Evolutionary conservation across 2,888 invertebrate genomes (phyloP).

Genomic region (Melanotus villosus): DNA sequence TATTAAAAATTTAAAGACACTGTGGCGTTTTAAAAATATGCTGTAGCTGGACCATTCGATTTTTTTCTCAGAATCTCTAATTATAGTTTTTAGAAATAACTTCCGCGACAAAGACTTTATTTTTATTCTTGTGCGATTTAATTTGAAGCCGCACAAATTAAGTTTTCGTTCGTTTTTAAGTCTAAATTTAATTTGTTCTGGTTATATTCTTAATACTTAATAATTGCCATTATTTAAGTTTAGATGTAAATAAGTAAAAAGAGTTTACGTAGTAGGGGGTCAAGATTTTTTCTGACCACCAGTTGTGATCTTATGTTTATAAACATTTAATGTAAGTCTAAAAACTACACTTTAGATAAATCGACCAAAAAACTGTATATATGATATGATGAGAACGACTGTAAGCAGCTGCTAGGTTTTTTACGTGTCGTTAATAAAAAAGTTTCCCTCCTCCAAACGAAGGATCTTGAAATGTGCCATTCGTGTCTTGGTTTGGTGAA

Average conservation of each 20-base stretch:
- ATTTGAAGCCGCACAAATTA: background rate
- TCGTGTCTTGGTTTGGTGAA: conserved; percentile 4
- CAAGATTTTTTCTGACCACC: conserved; percentile 55
- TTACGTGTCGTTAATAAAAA: conserved; percentile 40
- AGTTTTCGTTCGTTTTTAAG: background rate
- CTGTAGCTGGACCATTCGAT: background rate
- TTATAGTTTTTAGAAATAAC: conserved; percentile 27
- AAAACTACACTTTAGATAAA: conserved; percentile 49
- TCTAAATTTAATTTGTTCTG: too few species aligned
- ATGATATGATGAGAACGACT: conserved; percentile 65
- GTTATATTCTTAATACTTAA: background rate
- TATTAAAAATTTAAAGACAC: too few species aligned
- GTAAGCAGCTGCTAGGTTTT: conserved; percentile 61
- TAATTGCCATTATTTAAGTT: too few species aligned
- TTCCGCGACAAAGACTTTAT: conserved; percentile 37
- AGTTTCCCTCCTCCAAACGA: conserved; percentile 34
- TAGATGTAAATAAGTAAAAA: too few species aligned
- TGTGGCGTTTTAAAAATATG: background rate
- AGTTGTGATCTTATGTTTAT: conserved; percentile 58
- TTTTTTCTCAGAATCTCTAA: conserved; percentile 29
- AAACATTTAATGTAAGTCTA: conserved; percentile 50
- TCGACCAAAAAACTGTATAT: conserved; percentile 60
- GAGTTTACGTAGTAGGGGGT: conserved; percentile 52
- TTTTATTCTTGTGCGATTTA: too few species aligned
- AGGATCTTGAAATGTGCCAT: conserved; percentile 42